These are phyloP conservation scores for Eilema sororculum DNA, from an alignment of 2,888 invertebrate genomes.

Conservation along the genomic window DNA sequence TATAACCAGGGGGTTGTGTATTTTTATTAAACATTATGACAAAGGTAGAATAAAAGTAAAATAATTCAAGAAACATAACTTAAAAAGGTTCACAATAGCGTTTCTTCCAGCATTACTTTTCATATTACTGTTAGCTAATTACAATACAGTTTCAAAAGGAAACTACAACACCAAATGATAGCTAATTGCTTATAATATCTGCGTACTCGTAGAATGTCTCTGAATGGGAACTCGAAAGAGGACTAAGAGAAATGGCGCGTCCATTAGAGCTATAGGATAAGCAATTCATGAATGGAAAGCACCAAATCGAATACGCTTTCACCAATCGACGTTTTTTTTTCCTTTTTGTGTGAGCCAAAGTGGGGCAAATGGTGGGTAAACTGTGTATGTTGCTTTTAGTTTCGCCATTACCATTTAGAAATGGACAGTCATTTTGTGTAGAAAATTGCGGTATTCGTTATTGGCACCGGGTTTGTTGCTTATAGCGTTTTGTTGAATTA, in stretches of 20 bases:
- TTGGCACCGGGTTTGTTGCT: not conserved
- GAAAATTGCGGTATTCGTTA: constrained; percentile 5
- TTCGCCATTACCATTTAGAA: constrained; percentile 21
- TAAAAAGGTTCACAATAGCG: not conserved
- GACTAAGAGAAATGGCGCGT: constrained; percentile 7
- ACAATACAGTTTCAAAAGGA: not conserved
- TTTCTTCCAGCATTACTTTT: not conserved
- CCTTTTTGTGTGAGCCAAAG: constrained; percentile 43
- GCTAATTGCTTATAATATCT: constrained; percentile 13
- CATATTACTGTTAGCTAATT: not conserved
- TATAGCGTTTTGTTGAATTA: not conserved
- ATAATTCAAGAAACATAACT: no score
- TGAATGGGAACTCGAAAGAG: constrained; percentile 14
- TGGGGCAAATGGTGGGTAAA: constrained; percentile 41
- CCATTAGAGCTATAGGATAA: constrained; percentile 34
- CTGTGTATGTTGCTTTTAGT: constrained; percentile 46
- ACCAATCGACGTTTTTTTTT: constrained; percentile 34
- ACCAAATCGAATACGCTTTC: constrained; percentile 44
- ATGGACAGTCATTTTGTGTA: constrained; percentile 13
- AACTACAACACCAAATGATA: not conserved
- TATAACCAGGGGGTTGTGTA: no score
- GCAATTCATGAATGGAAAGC: constrained; percentile 56
- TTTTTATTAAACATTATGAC: no score
- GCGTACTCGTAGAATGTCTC: not conserved
- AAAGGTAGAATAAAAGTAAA: no score